Base-by-base conservation (phyloP, 2,888 invertebrate genomes). In the Plebejus melissa region DNA sequence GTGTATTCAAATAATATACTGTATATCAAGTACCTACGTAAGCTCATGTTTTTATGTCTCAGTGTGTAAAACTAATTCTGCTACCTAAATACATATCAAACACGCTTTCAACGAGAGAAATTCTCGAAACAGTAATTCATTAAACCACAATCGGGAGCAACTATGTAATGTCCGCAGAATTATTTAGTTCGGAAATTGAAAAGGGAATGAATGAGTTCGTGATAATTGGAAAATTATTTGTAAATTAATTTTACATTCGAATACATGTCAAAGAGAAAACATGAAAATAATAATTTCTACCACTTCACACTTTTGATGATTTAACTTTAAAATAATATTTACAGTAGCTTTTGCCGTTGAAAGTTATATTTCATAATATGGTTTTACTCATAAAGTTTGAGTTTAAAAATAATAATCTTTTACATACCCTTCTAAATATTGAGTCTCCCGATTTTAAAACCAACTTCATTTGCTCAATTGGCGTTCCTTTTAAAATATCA, bases 201-300 rank as follows among this genome's bases (percentile, higher is more conserved):
- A 72, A 72, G 32, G 72, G 72, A 54, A 72, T 72, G 22, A 54
- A 72, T 13, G 72, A 71, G 46, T 71, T 71, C 28, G 28, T 72
- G 32, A 54, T 72, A 70, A 72, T 72, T 50, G 72, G 32, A 28
- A 72, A 46, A 72, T 72, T 72, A 72, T 50, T 50, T 50, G 32
- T 50, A 50, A 72, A 72, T 72, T 72, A 72, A 72, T 50, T 50
- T 71, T 22, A 71, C 50, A 13, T 46, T 50, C 32, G 54, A 54
- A 28, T 50, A 50, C 38, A n/a, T 28, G 46, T 72, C 72, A 72
- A 72, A 72, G 72, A 32, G 72, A 50, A 72, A 72, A 72, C 65
- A 16, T 65, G 65, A 65, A 65, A 65, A 65, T 65, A 32, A 32
- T 54, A 71, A 71, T 71, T 54, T 79, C 65, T 65, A 65, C 65